A percentile compares a stretch with the other conserved stretches of the same genome.
These are phyloP conservation scores for Saturnia japonica DNA, from an alignment of 2,888 invertebrate species.

Conservation along the genomic window DNA sequence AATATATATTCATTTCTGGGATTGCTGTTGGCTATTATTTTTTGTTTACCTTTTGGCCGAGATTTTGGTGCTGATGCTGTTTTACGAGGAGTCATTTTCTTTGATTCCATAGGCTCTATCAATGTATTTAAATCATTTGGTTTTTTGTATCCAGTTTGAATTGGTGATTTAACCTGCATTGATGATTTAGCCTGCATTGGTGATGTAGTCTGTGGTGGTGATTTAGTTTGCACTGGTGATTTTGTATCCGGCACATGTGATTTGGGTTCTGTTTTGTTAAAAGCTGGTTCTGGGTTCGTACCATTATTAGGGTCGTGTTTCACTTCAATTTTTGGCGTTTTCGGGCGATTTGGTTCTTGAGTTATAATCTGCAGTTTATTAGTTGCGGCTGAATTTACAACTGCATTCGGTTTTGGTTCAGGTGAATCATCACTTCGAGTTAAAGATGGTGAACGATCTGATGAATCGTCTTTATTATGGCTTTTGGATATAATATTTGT, in stretches of 20 bases:
- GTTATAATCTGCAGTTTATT: constrained; percentile 57
- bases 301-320: constrained; percentile 43
- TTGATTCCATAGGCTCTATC: constrained; percentile 52
- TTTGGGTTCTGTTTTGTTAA: constrained; percentile 56
- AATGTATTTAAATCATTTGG: constrained; percentile 67
- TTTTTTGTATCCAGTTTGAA: constrained; percentile 57
- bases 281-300: constrained; percentile 41
- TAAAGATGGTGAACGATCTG: constrained; percentile 75
- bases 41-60: constrained; percentile 70
- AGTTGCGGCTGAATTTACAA: constrained; percentile 35
- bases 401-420: constrained; percentile 63
- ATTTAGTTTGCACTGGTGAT: constrained; percentile 44
- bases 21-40: not conserved
- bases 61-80: constrained; percentile 67
- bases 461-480: constrained; percentile 59
- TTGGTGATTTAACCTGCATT: constrained; percentile 29
- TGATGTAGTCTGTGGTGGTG: not conserved
- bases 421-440: constrained; percentile 78
- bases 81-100: constrained; percentile 71
- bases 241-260: constrained; percentile 58
- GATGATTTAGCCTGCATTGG: not conserved
- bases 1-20: not conserved
- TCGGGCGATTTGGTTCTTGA: constrained; percentile 65
- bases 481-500: constrained; percentile 41
- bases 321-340: constrained; percentile 60